Conservation (phyloP, 2,797 vertebrate species). For the Pterois miles region DNA sequence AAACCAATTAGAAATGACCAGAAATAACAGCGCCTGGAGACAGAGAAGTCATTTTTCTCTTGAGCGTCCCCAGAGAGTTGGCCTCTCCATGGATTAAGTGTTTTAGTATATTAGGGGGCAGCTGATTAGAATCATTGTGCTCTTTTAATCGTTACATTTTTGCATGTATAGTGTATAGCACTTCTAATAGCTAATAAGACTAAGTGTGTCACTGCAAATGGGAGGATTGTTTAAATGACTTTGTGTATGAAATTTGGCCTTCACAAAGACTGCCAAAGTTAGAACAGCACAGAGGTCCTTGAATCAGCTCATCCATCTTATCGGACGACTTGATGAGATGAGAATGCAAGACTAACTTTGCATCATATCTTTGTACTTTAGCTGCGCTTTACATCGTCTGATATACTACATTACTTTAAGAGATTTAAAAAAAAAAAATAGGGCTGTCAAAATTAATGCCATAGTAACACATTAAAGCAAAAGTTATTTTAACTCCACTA, state of each 20-base stretch:
- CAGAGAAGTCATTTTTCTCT: constrained; percentile 89
- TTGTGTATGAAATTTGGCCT: constrained; percentile 79
- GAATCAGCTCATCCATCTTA: constrained; percentile 42
- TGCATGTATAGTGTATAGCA: constrained; percentile 83
- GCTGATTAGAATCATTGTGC: constrained; percentile 87
- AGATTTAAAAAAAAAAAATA: too few relatives aligned
- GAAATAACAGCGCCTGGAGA: constrained; percentile 91
- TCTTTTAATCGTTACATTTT: constrained; percentile 88
- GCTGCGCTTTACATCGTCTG: neutral
- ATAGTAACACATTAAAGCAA: too few relatives aligned
- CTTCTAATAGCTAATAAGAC: constrained; percentile 75
- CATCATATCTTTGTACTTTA: constrained; percentile 10
- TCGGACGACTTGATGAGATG: constrained; percentile 48
- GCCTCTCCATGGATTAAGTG: constrained; percentile 88
- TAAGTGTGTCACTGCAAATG: constrained; percentile 85
- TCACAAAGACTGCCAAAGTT: constrained; percentile 61
- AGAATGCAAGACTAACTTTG: constrained; percentile 23
- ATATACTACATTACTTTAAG: neutral
- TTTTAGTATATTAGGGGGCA: constrained; percentile 89
- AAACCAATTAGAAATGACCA: constrained; percentile 92
- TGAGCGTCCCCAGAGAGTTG: constrained; percentile 84
- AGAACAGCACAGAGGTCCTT: constrained; percentile 43
- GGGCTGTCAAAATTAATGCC: too few relatives aligned
- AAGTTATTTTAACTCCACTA: too few relatives aligned
- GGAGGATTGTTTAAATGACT: constrained; percentile 81